Percentiles rank a stretch among this genome's conserved stretches.
Evolutionary conservation across 2,113 vertebrate genomes (phyloP).

Genomic region (Chionis minor): DNA sequence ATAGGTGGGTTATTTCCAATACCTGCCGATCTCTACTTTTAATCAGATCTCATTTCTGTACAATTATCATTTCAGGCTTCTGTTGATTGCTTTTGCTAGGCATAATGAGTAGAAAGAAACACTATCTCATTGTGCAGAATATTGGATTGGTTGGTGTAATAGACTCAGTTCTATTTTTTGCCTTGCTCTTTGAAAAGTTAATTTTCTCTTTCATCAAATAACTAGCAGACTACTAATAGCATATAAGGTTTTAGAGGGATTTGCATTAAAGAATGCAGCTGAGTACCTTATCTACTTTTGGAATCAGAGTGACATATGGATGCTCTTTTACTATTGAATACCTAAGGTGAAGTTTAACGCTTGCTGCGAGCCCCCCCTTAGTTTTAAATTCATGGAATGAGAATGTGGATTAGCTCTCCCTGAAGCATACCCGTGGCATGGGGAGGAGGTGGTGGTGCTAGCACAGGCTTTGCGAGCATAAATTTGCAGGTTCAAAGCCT

Average conservation of each 20-base stretch:
- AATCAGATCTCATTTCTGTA: slow-evolving; percentile 69
- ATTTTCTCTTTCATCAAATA: slow-evolving; percentile 74
- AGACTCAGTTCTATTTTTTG: slow-evolving; percentile 65
- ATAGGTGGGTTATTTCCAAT: slow-evolving; percentile 49
- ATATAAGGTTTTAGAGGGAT: slow-evolving; percentile 68
- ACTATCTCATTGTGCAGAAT: slow-evolving; percentile 66
- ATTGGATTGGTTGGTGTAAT: slow-evolving; percentile 68
- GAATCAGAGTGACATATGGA: slow-evolving; percentile 59
- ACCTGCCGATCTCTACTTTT: slow-evolving; percentile 60
- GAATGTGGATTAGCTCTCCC: slow-evolving; percentile 26
- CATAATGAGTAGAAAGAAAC: slow-evolving; percentile 68
- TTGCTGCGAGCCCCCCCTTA: slow-evolving; percentile 26
- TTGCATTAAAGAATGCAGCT: slow-evolving; percentile 69
- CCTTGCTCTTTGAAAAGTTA: slow-evolving; percentile 66
- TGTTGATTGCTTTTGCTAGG: slow-evolving; percentile 65
- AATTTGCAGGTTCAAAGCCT: slow-evolving; percentile 32
- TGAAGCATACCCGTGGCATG: neutral
- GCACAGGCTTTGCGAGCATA: neutral
- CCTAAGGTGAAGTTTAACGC: slow-evolving; percentile 55
- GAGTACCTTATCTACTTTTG: slow-evolving; percentile 66
- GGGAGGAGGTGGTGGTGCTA: neutral
- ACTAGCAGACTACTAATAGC: slow-evolving; percentile 63
- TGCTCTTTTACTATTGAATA: slow-evolving; percentile 57
- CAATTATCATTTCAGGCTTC: slow-evolving; percentile 68
- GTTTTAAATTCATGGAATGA: slow-evolving; percentile 56